Conservation (phyloP, 2,797 vertebrate species). For the Peromyscus eremicus region DNA sequence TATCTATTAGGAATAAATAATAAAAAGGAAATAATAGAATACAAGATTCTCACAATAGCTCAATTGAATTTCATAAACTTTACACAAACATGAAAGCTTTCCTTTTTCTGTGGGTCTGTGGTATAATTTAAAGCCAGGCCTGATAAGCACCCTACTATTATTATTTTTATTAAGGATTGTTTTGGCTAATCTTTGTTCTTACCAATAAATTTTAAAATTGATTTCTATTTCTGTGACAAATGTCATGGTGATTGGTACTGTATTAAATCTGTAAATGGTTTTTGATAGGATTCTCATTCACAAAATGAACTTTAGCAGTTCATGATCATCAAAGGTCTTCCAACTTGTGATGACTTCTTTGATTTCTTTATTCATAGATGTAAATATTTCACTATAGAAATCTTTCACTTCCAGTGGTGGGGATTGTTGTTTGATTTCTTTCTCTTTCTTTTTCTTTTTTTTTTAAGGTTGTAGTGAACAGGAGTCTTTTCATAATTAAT, state of each 20-base stretch:
- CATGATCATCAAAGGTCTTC: neutral
- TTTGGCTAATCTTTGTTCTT: too few species aligned
- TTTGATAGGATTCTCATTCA: neutral
- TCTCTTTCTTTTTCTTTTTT: neutral
- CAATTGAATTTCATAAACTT: neutral
- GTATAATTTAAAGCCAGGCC: neutral
- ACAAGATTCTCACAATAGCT: neutral
- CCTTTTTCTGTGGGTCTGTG: neutral
- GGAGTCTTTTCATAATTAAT: too few species aligned
- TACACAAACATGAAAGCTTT: neutral
- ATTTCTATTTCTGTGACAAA: too few species aligned
- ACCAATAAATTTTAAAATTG: too few species aligned
- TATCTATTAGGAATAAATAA: neutral
- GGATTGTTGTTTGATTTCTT: neutral
- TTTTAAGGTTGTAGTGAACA: too few species aligned
- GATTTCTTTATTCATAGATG: neutral
- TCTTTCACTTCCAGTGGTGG: neutral
- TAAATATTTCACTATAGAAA: neutral
- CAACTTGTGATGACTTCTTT: neutral
- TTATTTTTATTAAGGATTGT: too few species aligned
- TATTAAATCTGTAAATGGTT: neutral
- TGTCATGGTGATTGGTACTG: neutral
- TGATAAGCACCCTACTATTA: neutral
- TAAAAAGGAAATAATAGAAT: neutral
- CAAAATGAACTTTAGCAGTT: neutral